Conservation (phyloP, 2,888 invertebrate species). For the Trachelus tabidus region DNA sequence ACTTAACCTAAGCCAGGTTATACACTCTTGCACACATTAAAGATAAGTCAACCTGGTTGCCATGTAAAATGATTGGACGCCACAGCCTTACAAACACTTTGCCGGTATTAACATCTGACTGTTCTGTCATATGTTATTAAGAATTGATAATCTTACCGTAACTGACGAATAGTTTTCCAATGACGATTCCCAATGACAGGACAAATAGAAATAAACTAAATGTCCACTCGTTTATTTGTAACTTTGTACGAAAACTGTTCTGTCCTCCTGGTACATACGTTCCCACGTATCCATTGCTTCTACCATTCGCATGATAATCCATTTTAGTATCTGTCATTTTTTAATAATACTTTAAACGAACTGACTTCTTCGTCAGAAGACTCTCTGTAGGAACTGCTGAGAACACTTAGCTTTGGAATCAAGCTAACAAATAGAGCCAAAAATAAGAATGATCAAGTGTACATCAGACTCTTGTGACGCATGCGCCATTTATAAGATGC, state of each 20-base stretch:
- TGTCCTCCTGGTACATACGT: conserved; percentile 12
- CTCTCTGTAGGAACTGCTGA: not conserved
- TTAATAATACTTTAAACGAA: not conserved
- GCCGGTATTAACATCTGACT: not conserved
- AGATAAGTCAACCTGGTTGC: not conserved
- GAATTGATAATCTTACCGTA: conserved; percentile 41
- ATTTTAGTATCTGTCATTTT: conserved; percentile 13
- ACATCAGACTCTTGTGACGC: conserved; percentile 8
- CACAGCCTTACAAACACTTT: not conserved
- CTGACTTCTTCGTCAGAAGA: not conserved
- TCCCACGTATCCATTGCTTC: not conserved
- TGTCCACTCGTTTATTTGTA: conserved; percentile 48
- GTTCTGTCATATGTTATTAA: not conserved
- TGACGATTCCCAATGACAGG: conserved; percentile 43
- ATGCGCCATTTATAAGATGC: conserved; percentile 17
- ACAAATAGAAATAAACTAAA: conserved; percentile 44
- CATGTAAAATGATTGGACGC: not conserved
- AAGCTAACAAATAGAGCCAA: conserved; percentile 21
- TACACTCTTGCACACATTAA: not conserved
- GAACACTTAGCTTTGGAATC: not conserved
- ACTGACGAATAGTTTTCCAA: conserved; percentile 47
- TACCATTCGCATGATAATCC: not conserved
- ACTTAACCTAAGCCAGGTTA: not conserved
- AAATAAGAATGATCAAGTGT: conserved; percentile 42
- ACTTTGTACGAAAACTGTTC: conserved; percentile 27